These are phyloP conservation scores for Protomyctophum bolini DNA, from an alignment of 2,113 vertebrate genomes.

Conservation along the genomic window DNA sequence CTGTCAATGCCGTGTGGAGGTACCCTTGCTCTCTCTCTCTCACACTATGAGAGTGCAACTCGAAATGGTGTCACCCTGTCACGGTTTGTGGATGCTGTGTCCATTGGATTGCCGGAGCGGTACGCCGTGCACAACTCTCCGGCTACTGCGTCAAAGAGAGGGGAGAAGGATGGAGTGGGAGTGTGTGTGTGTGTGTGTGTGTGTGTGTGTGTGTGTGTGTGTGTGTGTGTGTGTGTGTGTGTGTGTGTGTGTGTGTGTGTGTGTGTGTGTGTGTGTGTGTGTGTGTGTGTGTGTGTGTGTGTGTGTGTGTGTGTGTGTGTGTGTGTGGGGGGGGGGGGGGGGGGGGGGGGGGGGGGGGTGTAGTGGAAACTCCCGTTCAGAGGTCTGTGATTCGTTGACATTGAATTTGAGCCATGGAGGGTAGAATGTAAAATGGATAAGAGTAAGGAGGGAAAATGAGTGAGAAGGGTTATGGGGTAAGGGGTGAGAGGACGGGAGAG, in stretches of 20 bases:
- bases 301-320: no score
- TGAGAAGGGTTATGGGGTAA: not conserved
- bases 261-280: no score
- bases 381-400: slow-evolving; percentile 32
- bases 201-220: not conserved
- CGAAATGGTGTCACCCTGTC: slow-evolving; percentile 40
- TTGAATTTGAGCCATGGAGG: not conserved
- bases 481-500: slow-evolving; percentile 10
- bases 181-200: no score
- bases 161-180: slow-evolving; percentile 11
- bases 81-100: slow-evolving; percentile 35
- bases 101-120: slow-evolving; percentile 41
- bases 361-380: slow-evolving; percentile 61
- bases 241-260: no score
- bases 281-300: no score
- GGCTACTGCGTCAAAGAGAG: slow-evolving; percentile 43
- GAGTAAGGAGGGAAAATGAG: slow-evolving; percentile 1
- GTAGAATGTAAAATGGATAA: not conserved
- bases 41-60: slow-evolving; percentile 6
- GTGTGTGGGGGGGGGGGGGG: not conserved
- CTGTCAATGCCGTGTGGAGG: slow-evolving; percentile 16
- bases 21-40: slow-evolving; percentile 18
- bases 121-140: slow-evolving; percentile 35
- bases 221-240: no score
- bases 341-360: slow-evolving; percentile 33